Base-by-base conservation (phyloP, 2,797 vertebrate species). In the Moxostoma hubbsi region DNA sequence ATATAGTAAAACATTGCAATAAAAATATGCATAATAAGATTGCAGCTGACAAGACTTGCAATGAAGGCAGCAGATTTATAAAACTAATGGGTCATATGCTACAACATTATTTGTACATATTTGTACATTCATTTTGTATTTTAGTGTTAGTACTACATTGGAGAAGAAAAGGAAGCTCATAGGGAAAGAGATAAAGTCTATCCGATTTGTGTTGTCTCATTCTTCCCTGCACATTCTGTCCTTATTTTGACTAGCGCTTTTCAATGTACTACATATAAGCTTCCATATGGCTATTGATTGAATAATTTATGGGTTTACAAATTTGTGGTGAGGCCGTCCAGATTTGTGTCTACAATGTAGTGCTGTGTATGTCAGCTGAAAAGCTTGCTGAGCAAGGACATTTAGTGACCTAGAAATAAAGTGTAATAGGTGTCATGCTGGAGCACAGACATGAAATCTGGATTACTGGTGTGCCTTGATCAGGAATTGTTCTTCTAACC, bases 291-390 rank as follows among this genome's bases (percentile, higher is more conserved):
- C 59, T 87, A 85, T 84, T 80, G 87, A 88, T 84, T 93, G 78
- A 90, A 91, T 92, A 83, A 93, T 93, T 92, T 77, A 92, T 91
- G 85, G 81, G 49, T 57, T 75, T 66, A 83, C 86, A 88, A 88
- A 85, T 77, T 82, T 85, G 81, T 54, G 77, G 61, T 36, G 36
- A 36, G 36, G 36, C 36, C 36, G 45, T 15, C 72, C 69, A 67
- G 11, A 80, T 79, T 15, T 78, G 63, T 71, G 89, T 82, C 75
- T 86, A 72, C 73, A 66, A 50, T 12, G 66, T 53, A 63, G 53
- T 53, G 51, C 36, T 55, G 75, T 69, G 15, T 54, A 43, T 63
- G 54, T 65, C 50, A 66, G 63, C 62, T 73, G 15, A 73, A 72
- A 36, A 73, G 43, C n/a, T 65, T 24, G 36, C 71, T 49, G 70